phyloP scores from a whole-genome alignment of 1,140 invertebrate genomes.

The Brachionus rotundiformis region DNA sequence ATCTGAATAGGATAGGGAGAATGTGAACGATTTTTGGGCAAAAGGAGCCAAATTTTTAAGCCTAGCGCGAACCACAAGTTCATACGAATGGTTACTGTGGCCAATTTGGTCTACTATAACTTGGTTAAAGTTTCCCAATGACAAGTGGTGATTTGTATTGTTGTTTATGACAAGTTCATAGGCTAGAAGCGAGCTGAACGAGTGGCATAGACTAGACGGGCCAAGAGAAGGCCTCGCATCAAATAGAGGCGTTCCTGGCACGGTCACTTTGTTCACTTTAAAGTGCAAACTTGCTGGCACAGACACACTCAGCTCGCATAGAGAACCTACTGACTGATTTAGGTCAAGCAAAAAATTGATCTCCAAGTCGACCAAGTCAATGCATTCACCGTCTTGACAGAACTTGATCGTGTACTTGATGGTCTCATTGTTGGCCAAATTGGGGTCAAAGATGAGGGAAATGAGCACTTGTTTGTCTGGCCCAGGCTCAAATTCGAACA shows the following conservation, averaged over 20 bases:
- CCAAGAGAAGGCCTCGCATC: neutral
- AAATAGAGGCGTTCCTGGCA: neutral
- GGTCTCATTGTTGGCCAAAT: neutral
- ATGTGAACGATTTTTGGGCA: neutral
- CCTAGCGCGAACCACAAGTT: neutral
- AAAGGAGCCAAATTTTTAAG: neutral
- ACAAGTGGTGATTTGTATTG: neutral
- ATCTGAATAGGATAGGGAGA: neutral
- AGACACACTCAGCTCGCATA: neutral
- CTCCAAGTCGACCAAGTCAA: neutral
- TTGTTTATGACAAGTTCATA: neutral
- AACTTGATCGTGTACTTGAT: neutral
- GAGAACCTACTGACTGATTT: neutral
- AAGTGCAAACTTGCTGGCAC: neutral
- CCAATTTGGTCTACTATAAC: neutral
- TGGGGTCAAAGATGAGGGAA: neutral
- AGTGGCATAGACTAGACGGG: neutral
- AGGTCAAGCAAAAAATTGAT: conserved; percentile 4
- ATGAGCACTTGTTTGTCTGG: neutral
- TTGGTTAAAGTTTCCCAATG: neutral
- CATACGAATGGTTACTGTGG: neutral
- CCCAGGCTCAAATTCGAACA: neutral
- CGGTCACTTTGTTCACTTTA: neutral
- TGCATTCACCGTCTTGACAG: neutral
- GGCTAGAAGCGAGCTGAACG: neutral